Evolutionary conservation across 1,140 invertebrate species (phyloP).

Genomic region (Nomia melanderi): DNA sequence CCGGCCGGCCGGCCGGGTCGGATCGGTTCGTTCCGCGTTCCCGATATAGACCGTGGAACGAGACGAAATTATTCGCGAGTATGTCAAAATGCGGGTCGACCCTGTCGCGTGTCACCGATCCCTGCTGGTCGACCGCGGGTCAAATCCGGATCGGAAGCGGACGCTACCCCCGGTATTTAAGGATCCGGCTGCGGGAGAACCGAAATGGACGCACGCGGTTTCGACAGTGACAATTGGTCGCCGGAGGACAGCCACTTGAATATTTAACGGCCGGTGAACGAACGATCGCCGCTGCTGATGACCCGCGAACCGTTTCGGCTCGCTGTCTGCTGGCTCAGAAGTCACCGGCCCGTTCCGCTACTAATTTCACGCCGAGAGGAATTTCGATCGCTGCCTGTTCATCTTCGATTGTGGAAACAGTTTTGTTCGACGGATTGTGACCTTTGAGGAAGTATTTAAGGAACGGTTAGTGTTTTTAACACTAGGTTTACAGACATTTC

Average conservation of each 20-base stretch:
- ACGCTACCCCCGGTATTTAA: conserved; percentile 57
- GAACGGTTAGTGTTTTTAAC: too few relatives aligned
- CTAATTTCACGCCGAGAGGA: not conserved
- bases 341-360: not conserved
- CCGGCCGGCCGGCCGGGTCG: not conserved
- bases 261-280: conserved; percentile 51
- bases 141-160: not conserved
- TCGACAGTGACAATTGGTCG: conserved; percentile 28
- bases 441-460: too few relatives aligned
- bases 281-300: not conserved
- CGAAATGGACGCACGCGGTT: conserved; percentile 25
- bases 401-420: too few relatives aligned
- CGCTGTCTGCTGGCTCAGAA: not conserved
- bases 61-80: conserved; percentile 53
- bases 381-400: not conserved
- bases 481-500: too few relatives aligned
- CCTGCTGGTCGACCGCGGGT: conserved; percentile 16
- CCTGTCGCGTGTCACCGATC: conserved; percentile 41
- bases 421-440: not conserved
- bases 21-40: conserved; percentile 26
- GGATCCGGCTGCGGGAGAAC: conserved; percentile 31
- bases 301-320: not conserved
- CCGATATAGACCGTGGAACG: conserved; percentile 53
- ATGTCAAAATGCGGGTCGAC: conserved; percentile 59
- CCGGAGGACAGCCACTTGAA: conserved; percentile 48